These are phyloP conservation scores for Brachyrhaphis roseni DNA, from an alignment of 2,797 vertebrate species.

Conservation along the genomic window DNA sequence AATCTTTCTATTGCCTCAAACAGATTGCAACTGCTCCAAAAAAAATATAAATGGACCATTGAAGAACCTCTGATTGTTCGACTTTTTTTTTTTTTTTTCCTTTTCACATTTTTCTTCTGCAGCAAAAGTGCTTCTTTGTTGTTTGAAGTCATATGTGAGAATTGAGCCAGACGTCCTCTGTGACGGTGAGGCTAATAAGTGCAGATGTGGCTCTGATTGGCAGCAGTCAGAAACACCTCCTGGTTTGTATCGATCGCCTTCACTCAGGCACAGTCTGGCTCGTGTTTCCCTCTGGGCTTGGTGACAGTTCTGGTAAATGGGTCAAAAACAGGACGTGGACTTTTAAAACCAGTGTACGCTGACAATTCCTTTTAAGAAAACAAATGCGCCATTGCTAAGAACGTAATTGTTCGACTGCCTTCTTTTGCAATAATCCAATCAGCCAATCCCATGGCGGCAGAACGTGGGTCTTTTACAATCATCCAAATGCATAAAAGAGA, in stretches of 20 bases:
- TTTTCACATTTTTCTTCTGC: constrained; percentile 2
- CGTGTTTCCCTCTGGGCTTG: not conserved
- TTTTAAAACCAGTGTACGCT: not conserved
- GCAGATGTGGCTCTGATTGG: constrained; percentile 1
- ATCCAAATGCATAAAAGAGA: not conserved
- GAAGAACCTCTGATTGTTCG: constrained; percentile 66
- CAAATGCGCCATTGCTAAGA: not conserved
- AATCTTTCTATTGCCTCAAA: constrained; percentile 85
- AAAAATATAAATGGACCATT: constrained; percentile 82
- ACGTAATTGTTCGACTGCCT: not conserved
- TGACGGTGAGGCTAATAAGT: not conserved
- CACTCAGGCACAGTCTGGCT: constrained; percentile 6
- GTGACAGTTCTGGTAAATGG: not conserved
- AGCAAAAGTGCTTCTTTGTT: constrained; percentile 16
- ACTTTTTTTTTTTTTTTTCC: constrained; percentile 33
- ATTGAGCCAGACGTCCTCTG: not conserved
- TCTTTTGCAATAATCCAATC: not conserved
- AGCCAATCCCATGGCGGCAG: not conserved
- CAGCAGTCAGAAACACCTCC: constrained; percentile 5
- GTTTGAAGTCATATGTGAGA: not conserved
- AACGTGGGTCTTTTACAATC: not conserved
- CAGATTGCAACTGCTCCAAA: constrained; percentile 85
- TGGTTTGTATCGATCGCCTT: constrained; percentile 1
- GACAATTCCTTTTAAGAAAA: not conserved
- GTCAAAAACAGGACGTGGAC: not conserved